These are phyloP conservation scores for Lagodon rhomboides DNA, from an alignment of 2,797 vertebrate genomes.

Conservation along the genomic window DNA sequence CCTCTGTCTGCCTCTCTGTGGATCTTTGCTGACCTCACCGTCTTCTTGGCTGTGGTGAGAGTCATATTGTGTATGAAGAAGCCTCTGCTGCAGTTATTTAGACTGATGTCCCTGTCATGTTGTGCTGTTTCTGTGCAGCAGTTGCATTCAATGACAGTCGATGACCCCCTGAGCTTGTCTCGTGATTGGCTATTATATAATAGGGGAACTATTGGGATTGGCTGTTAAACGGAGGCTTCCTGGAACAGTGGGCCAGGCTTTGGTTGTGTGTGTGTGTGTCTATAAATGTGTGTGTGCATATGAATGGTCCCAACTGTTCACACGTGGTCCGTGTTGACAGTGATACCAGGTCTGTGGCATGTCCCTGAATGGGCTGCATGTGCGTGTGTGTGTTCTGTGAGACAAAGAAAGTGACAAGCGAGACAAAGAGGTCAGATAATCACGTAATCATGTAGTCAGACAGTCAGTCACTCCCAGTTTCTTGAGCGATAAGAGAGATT, in stretches of 20 bases:
- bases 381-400: slow-evolving; percentile 13
- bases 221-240: slow-evolving; percentile 44
- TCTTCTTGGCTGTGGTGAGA: slow-evolving; percentile 17
- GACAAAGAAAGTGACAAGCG: slow-evolving; percentile 13
- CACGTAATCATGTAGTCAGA: slow-evolving; percentile 28
- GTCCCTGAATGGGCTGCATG: background rate
- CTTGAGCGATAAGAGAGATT: slow-evolving; percentile 1
- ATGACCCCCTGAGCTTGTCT: slow-evolving; percentile 24
- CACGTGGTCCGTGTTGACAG: slow-evolving; percentile 59
- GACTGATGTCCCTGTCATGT: background rate
- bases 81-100: background rate
- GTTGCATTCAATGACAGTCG: slow-evolving; percentile 19
- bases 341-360: slow-evolving; percentile 45
- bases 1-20: slow-evolving; percentile 2
- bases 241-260: slow-evolving; percentile 35
- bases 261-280: background rate
- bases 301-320: slow-evolving; percentile 13
- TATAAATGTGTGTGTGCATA: slow-evolving; percentile 1
- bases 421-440: slow-evolving; percentile 26
- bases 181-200: slow-evolving; percentile 70
- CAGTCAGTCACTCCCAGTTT: slow-evolving; percentile 1
- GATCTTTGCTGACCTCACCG: background rate
- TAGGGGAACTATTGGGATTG: slow-evolving; percentile 55
- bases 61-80: background rate
- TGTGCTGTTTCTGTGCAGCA: slow-evolving; percentile 6